Base-by-base conservation (phyloP, 2,113 vertebrate species). In the Phasianus colchicus region DNA sequence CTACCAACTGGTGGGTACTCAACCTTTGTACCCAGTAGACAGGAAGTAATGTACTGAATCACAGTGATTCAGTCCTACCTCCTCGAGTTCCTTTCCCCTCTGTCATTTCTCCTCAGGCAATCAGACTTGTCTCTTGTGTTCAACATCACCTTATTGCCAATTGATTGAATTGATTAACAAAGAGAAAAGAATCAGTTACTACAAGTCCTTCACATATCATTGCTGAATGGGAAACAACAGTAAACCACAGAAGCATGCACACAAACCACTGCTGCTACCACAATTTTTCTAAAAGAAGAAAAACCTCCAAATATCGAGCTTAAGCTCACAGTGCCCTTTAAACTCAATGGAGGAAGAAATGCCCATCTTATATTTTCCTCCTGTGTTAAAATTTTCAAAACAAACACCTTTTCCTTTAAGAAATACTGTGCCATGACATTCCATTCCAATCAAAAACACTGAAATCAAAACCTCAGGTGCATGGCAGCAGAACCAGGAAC, bases 161-260 rank as follows among this genome's bases (percentile, higher is more conserved):
- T 45, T 80, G 92, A 92, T 88, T 66, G 90, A 83, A 83, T 90
- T 42, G 63, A 73, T 85, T 80, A 91, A 69, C 82, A 83, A 79
- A 64, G 75, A 93, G 93, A 79, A 70, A 66, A 89, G 30, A 89
- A 79, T 60, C 32, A 38, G 55, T 85, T 76, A 21, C 24, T 65
- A 2, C 55, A 77, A 85, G 64, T 87, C 82, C 82, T 85, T 92
- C 69, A 77, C 16, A 58, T 42, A 63, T 30, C 47, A 32, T 12
- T 54, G 65, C 78, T 89, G 43, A 38, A 83, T 25, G 1, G 1
- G 67, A 93, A 74, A 83, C 38, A 93, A 79, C 8, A 38, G 63
- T 8, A 89, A 88, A 71, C 67, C 47, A 66, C 29, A 16, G 5
- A 69, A 87, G 25, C 1, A 7, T 65, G 36, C 36, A 85, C 42